Conservation (phyloP, 2,797 vertebrate genomes). For the Lacerta viridis region DNA sequence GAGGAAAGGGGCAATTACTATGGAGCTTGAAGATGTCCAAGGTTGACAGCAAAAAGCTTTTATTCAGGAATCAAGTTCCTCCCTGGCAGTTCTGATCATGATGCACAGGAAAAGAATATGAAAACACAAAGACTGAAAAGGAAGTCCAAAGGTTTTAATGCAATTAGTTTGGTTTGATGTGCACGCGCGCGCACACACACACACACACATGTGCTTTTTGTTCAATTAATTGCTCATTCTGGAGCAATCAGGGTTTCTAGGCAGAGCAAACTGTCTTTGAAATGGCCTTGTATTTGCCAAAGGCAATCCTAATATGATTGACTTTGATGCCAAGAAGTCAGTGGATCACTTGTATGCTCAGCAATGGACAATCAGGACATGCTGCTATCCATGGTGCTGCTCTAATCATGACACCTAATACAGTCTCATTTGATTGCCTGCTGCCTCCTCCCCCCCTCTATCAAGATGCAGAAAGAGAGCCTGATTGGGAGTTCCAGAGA, state of each 20-base stretch:
- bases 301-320: neutral
- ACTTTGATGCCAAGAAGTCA: neutral
- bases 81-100: constrained; percentile 3
- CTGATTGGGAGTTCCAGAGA: too few species aligned
- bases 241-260: neutral
- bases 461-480: too few species aligned
- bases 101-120: constrained; percentile 36
- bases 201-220: neutral
- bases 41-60: neutral
- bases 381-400: neutral
- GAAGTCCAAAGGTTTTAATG: neutral
- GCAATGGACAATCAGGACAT: neutral
- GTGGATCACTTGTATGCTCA: neutral
- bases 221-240: neutral
- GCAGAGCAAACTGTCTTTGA: neutral
- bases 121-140: constrained; percentile 6
- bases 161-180: neutral
- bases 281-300: neutral
- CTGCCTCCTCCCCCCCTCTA: too few species aligned
- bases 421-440: too few species aligned
- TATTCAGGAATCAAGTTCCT: neutral
- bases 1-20: constrained; percentile 27
- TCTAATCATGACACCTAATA: neutral
- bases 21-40: constrained; percentile 23
- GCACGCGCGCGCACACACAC: too few species aligned